Base-by-base conservation (phyloP, 1,140 invertebrate species). In the Centruroides vittatus region DNA sequence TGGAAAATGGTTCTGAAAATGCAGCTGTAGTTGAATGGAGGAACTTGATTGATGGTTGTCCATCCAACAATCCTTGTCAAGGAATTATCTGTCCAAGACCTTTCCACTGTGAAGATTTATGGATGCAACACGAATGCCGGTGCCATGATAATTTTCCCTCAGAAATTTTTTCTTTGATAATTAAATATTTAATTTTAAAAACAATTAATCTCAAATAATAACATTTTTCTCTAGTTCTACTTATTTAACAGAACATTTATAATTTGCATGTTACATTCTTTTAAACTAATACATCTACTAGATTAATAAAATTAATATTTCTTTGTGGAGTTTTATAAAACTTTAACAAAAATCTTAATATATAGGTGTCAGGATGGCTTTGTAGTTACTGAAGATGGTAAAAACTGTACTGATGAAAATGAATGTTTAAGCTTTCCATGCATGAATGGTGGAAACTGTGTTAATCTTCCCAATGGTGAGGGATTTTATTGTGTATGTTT, bases 41-140 rank as follows among this genome's bases (percentile, higher is more conserved):
- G 56, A 93, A 96, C 73, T 75, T 97, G 12, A 87, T 90, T 67
- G 84, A 84, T 55, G 86, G 89, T 68, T 98, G 95, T 73, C 84
- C 88, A 5, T 94, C 91, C 0, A 93, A 95, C 68, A 91, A 93
- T 70, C 91, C 93, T 34, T 97, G 93, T 72, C 83, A 86, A 54
- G 90, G 89, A 72, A 87, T 93, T 48, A 86, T 87, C 65, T 96
- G 93, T 72, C 85, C 86, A 0, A 85, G 88, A 68, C 89, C 90
- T n/a, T 93, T 94, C 73, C 88, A 92, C 66, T 98, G 95, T 75
- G 86, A 93, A 46, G 93, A 97, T 75, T 81, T 96, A 0, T 98
- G 93, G 93, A 92, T 89, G 74, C 86, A 90, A 75, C 91, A 92
- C 69, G 93, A 96, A 70, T 98, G 93, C 90, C 93, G 89, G 93